These are phyloP conservation scores for Periophthalmus modestus DNA, from an alignment of 2,113 vertebrate species.

Conservation along the genomic window DNA sequence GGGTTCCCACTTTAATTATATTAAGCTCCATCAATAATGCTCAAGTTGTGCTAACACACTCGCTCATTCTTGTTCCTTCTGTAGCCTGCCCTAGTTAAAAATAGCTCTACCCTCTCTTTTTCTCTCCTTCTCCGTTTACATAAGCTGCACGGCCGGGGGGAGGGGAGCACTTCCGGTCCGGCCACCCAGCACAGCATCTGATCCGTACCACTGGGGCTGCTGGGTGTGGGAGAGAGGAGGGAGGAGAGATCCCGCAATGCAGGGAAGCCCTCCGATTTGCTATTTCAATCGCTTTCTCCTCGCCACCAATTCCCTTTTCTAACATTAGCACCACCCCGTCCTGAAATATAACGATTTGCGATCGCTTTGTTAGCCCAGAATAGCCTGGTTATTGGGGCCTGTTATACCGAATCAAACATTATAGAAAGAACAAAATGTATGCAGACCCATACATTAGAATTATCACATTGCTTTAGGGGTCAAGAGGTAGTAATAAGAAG, in stretches of 20 bases:
- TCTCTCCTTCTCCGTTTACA: constrained; percentile 79
- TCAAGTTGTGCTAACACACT: constrained; percentile 67
- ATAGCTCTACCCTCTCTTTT: constrained; percentile 76
- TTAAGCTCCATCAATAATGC: constrained; percentile 69
- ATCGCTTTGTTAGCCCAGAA: background rate
- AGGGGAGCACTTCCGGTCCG: constrained; percentile 77
- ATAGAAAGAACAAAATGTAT: background rate
- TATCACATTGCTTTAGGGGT: background rate
- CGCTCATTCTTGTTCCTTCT: constrained; percentile 72
- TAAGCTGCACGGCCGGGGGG: constrained; percentile 70
- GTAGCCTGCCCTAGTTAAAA: constrained; percentile 74
- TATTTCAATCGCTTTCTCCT: constrained; percentile 23
- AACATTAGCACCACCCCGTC: background rate
- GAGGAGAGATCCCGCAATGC: constrained; percentile 49
- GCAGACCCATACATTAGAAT: background rate
- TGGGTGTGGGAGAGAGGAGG: constrained; percentile 50
- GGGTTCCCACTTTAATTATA: constrained; percentile 51
- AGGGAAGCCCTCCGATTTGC: constrained; percentile 47
- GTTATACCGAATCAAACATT: background rate
- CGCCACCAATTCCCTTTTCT: constrained; percentile 2
- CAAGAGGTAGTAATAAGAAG: background rate
- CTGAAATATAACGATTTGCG: constrained; percentile 9
- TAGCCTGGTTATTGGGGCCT: background rate
- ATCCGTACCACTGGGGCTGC: constrained; percentile 72
- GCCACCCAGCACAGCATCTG: constrained; percentile 72